Percentiles rank a stretch among this genome's conserved stretches.
phyloP scores from a whole-genome alignment of 2,888 invertebrate genomes.

The Abscondita cerata region DNA sequence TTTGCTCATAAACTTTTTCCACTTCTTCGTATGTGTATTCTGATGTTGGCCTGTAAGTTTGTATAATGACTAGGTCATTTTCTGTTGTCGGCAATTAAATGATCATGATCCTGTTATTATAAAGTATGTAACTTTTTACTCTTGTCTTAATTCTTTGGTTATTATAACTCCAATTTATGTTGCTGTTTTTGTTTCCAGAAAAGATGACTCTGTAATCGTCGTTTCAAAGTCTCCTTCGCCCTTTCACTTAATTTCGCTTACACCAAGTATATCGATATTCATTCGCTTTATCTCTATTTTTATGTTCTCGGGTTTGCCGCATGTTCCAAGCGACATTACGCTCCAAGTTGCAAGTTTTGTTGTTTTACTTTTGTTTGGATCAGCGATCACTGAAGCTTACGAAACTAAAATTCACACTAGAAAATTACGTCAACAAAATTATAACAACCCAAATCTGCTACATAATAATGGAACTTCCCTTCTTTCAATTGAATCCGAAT shows the following conservation, averaged over 20 bases:
- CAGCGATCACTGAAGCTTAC: no score
- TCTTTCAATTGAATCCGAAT: no score
- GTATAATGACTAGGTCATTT: not conserved
- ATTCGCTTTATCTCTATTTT: conserved; percentile 9
- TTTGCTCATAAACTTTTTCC: not conserved
- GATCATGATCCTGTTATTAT: not conserved
- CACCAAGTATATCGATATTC: conserved; percentile 3
- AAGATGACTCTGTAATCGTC: conserved; percentile 12
- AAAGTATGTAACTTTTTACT: not conserved
- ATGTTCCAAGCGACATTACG: conserved; percentile 6
- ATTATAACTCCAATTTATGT: conserved; percentile 4
- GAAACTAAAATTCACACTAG: no score
- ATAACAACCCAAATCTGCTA: no score
- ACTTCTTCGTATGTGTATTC: not conserved
- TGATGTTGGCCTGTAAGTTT: not conserved
- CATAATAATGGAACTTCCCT: no score
- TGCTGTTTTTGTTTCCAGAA: conserved; percentile 4
- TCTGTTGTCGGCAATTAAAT: not conserved
- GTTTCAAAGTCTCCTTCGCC: conserved; percentile 3
- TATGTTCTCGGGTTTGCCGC: conserved; percentile 7
- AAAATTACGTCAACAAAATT: no score
- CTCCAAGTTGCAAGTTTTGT: conserved; percentile 3
- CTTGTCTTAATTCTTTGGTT: not conserved
- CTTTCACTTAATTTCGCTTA: conserved; percentile 9
- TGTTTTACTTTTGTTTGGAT: not conserved